Conservation (phyloP, 1,140 invertebrate species). For the Caenorhabditis elegans region WBcel235 BX284603.4:4152001-4152500, state of each 20-base stretch:
- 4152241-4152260: neutral
- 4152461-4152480: conserved; percentile 83
- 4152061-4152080: conserved; percentile 48
- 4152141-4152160: conserved; percentile 42
- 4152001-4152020: too few species aligned
- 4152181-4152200: neutral
- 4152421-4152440: neutral
- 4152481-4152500: conserved; percentile 76
- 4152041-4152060: conserved; percentile 47
- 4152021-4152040: neutral
- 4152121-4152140: conserved; percentile 37
- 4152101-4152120: conserved; percentile 33
- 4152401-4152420: conserved; percentile 32
- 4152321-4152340: conserved; percentile 84
- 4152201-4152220: neutral
- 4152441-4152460: conserved; percentile 64
- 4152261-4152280: conserved; percentile 47
- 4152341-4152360: conserved; percentile 73
- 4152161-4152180: neutral
- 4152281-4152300: conserved; percentile 54
- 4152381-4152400: too few species aligned
- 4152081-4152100: conserved; percentile 46
- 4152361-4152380: too few species aligned
- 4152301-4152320: conserved; percentile 75
- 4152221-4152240: neutral